phyloP scores from a whole-genome alignment of 92 coral and sea anemone genomes.

The Anthopleura xanthogrammica region DNA sequence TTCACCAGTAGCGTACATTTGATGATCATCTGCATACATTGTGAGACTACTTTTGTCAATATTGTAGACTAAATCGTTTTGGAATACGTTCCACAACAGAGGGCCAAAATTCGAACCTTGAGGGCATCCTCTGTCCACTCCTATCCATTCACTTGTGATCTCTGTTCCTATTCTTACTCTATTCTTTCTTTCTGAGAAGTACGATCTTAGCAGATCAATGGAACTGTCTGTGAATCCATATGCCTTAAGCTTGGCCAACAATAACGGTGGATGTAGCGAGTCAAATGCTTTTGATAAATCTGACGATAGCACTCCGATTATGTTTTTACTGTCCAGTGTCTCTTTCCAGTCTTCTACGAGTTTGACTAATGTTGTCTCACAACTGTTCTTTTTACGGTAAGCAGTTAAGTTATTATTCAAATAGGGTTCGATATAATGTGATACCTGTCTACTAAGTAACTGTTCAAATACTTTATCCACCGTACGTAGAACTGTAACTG shows the following conservation, averaged over 20 bases:
- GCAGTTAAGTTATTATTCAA: background rate
- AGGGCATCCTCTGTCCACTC: background rate
- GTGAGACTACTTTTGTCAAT: too few species aligned
- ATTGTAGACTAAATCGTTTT: too few species aligned
- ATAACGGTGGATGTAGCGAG: background rate
- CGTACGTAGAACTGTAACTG: too few species aligned
- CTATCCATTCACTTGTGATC: background rate
- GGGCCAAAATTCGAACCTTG: background rate
- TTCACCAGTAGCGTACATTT: too few species aligned
- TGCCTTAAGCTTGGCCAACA: background rate
- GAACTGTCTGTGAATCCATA: background rate
- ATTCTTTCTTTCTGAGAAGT: background rate
- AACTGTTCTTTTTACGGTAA: background rate
- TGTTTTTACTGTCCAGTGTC: background rate
- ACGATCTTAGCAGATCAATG: background rate
- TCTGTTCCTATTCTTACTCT: background rate
- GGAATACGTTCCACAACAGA: too few species aligned
- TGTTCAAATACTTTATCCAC: background rate
- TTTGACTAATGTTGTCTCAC: background rate
- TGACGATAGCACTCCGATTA: background rate
- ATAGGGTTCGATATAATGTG: background rate
- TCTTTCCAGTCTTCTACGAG: background rate
- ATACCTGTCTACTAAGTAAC: background rate
- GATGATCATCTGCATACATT: too few species aligned
- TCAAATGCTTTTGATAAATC: background rate